Conservation (phyloP, 2,797 vertebrate genomes). For the Poliocrania exsul region DNA sequence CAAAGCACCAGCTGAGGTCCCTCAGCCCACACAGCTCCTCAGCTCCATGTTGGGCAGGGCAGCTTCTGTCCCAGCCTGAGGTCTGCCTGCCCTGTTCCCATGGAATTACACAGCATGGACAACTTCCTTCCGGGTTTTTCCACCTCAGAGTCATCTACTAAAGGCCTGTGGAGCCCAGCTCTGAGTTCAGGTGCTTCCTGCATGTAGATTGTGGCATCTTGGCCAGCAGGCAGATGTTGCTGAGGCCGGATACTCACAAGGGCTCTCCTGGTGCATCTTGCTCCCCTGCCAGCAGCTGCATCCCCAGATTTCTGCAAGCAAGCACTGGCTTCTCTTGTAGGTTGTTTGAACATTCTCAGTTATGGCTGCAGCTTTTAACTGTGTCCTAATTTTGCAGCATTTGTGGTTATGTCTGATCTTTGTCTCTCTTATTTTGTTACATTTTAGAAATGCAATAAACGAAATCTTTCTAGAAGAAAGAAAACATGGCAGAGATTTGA, state of each 20-base stretch:
- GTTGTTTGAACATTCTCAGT: background rate
- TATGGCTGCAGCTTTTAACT: background rate
- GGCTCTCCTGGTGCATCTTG: background rate
- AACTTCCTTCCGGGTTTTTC: background rate
- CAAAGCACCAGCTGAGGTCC: background rate
- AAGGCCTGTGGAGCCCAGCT: background rate
- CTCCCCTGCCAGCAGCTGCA: background rate
- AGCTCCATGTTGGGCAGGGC: background rate
- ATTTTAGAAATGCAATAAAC: slow-evolving; percentile 13
- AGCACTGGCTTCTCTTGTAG: background rate
- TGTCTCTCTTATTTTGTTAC: slow-evolving; percentile 16
- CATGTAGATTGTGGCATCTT: fast-evolving
- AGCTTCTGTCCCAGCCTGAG: background rate
- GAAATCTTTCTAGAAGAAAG: background rate
- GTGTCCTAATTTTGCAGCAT: background rate
- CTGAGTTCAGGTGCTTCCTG: background rate
- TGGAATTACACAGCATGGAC: background rate
- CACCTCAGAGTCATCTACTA: fast-evolving
- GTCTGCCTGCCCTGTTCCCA: background rate
- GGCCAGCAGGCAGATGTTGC: background rate
- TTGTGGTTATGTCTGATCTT: background rate
- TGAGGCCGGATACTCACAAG: background rate
- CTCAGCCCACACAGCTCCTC: background rate
- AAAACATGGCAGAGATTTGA: slow-evolving; percentile 40
- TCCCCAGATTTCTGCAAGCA: background rate